Percentiles rank a stretch among this genome's conserved stretches.
Conservation (phyloP, 2,113 vertebrate genomes). For the Colinus virginianus region DNA sequence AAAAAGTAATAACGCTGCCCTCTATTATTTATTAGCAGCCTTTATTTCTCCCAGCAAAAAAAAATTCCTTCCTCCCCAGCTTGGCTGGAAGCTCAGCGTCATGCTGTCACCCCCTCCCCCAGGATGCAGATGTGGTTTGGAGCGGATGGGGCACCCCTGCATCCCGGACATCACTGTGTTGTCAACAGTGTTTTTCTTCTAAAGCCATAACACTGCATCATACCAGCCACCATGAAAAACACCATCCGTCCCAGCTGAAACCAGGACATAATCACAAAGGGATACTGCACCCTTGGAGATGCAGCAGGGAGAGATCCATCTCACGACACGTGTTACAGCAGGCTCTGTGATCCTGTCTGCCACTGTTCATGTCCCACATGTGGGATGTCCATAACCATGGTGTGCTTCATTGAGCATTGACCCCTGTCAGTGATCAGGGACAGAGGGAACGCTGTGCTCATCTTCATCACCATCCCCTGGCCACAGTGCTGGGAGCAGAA, state of each 20-base stretch:
- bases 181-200: too few species aligned
- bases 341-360: rapidly evolving
- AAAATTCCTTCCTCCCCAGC: not conserved
- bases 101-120: not conserved
- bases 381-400: not conserved
- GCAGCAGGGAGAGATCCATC: rapidly evolving
- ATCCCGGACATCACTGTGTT: not conserved
- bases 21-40: slow-evolving; percentile 69
- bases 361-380: rapidly evolving
- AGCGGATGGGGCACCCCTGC: not conserved
- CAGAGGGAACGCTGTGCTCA: rapidly evolving
- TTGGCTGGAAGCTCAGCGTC: rapidly evolving
- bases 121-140: not conserved
- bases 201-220: too few species aligned
- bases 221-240: too few species aligned
- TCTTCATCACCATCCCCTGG: not conserved
- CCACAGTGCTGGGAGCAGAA: not conserved
- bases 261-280: not conserved
- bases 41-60: slow-evolving; percentile 50
- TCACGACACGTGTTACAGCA: rapidly evolving
- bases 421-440: not conserved
- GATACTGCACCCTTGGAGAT: rapidly evolving
- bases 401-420: not conserved
- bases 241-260: too few species aligned
- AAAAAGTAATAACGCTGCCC: slow-evolving; percentile 74